A percentile compares a stretch with the other conserved stretches of the same genome.
phyloP scores from a whole-genome alignment of 2,113 vertebrate species.

The Natator depressus region DNA sequence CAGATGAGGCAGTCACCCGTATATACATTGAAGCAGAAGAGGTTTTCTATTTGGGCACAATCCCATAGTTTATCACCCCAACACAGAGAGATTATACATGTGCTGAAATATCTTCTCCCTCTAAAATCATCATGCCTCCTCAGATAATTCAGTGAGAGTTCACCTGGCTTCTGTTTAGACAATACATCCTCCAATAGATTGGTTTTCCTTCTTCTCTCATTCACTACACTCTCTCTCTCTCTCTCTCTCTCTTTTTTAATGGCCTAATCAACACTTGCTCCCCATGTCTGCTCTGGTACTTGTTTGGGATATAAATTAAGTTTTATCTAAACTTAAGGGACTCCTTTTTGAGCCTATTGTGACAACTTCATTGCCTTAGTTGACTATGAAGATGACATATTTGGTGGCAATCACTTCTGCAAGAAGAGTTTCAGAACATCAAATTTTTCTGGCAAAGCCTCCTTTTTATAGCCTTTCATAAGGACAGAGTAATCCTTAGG shows the following conservation, averaged over 20 bases:
- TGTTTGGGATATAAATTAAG: not conserved
- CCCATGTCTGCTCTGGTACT: not conserved
- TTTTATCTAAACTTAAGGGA: not conserved
- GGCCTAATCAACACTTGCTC: not conserved
- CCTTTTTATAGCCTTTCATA: too few species aligned
- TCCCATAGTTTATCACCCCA: not conserved
- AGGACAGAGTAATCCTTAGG: too few species aligned
- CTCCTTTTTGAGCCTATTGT: not conserved
- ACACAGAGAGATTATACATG: not conserved
- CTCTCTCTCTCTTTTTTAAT: not conserved
- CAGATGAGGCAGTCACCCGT: not conserved
- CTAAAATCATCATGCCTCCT: not conserved
- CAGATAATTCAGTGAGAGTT: not conserved
- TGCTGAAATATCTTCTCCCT: not conserved
- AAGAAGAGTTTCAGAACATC: not conserved
- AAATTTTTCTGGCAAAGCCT: too few species aligned
- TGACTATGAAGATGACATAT: not conserved
- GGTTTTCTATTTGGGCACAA: not conserved
- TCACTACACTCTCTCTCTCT: not conserved
- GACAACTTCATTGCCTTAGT: not conserved
- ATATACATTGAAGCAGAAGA: not conserved
- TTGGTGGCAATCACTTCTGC: not conserved
- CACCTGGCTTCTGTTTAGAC: not conserved
- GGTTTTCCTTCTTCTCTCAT: not conserved
- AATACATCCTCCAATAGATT: not conserved